phyloP scores from a whole-genome alignment of 2,888 invertebrate species.

The Spisula subtruncata region DNA sequence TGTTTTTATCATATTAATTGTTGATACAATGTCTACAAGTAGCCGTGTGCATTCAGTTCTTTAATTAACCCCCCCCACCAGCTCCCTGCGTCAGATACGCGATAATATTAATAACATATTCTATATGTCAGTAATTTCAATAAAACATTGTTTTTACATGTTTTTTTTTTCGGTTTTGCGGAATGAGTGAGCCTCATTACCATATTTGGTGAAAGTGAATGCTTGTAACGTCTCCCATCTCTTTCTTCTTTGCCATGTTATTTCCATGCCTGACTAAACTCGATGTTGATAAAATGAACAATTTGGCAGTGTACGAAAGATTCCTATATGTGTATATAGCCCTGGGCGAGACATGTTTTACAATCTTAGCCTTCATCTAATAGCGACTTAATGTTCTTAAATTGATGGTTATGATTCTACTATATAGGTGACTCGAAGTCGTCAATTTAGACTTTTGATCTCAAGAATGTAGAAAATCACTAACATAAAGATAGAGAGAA shows the following conservation, averaged over 20 bases:
- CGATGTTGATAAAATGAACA: slow-evolving; percentile 48
- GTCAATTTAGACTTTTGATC: slow-evolving; percentile 41
- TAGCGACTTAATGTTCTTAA: slow-evolving; percentile 53
- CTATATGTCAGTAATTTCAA: slow-evolving; percentile 23
- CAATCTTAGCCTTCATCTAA: slow-evolving; percentile 51
- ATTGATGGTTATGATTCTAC: slow-evolving; percentile 56
- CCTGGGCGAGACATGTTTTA: slow-evolving; percentile 47
- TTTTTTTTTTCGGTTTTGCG: slow-evolving; percentile 22
- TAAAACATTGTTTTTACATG: slow-evolving; percentile 32
- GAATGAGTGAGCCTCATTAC: slow-evolving; percentile 49
- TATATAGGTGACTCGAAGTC: slow-evolving; percentile 42
- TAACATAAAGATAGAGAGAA: neutral
- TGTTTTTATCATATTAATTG: neutral
- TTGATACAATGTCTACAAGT: neutral
- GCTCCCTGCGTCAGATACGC: neutral
- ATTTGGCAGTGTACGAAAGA: slow-evolving; percentile 53
- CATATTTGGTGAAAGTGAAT: slow-evolving; percentile 51
- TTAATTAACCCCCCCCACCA: neutral
- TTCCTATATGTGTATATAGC: slow-evolving; percentile 52
- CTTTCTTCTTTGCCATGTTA: slow-evolving; percentile 43
- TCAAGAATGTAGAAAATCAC: slow-evolving; percentile 38
- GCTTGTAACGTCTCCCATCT: slow-evolving; percentile 46
- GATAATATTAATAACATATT: neutral
- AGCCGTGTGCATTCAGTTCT: no score
- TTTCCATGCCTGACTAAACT: slow-evolving; percentile 59